A percentile compares a stretch with the other conserved stretches of the same genome.
phyloP scores from a whole-genome alignment of 2,113 vertebrate species.

The Brachirus orientalis region DNA sequence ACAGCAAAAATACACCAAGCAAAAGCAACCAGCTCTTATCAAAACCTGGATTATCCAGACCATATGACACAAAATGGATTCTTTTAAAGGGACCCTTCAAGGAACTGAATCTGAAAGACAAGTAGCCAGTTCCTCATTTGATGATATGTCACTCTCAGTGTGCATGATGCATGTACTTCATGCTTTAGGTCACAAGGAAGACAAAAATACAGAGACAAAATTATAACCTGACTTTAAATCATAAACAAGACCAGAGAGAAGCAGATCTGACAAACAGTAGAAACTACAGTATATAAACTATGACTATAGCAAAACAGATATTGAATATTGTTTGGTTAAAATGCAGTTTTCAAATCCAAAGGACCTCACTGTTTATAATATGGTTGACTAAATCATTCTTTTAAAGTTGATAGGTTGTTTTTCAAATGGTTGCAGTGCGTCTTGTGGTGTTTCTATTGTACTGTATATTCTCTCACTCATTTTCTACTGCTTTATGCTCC shows the following conservation, averaged over 20 bases:
- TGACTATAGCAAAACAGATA: too few species aligned
- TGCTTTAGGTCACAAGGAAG: conserved; percentile 34
- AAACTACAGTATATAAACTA: too few species aligned
- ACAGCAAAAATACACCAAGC: background rate
- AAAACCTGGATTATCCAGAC: conserved; percentile 45
- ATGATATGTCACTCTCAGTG: conserved; percentile 39
- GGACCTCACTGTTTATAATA: too few species aligned
- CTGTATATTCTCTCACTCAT: too few species aligned
- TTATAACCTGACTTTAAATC: background rate
- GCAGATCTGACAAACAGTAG: too few species aligned
- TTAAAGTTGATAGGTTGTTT: too few species aligned
- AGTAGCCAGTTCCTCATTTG: conserved; percentile 84
- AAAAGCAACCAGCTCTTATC: background rate
- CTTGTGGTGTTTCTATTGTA: too few species aligned
- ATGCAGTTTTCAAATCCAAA: too few species aligned
- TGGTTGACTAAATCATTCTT: too few species aligned
- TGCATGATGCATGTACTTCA: conserved; percentile 36
- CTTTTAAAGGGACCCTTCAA: conserved; percentile 72
- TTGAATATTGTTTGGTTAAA: too few species aligned
- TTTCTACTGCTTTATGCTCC: too few species aligned
- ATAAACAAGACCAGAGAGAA: background rate
- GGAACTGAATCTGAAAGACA: conserved; percentile 88
- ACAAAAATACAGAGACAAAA: conserved; percentile 12
- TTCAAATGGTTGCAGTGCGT: too few species aligned
- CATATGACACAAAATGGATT: conserved; percentile 52